phyloP scores from a whole-genome alignment of 2,888 invertebrate genomes.

The Andrena praecox region DNA sequence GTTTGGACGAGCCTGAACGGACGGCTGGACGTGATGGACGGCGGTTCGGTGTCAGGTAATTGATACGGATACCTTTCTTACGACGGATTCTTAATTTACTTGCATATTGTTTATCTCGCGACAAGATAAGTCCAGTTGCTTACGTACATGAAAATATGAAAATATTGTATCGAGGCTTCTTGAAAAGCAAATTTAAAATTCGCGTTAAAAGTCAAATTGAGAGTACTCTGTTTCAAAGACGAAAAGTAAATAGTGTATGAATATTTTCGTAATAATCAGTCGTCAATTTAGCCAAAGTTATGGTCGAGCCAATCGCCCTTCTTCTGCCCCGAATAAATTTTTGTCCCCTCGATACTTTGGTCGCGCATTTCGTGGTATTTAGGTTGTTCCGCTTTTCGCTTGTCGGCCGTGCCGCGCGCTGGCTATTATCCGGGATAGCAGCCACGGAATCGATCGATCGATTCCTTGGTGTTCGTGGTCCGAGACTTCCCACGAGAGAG shows the following conservation, averaged over 20 bases:
- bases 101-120: no score
- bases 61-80: no score
- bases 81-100: no score
- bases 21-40: background rate
- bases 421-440: constrained; percentile 64
- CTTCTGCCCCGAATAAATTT: constrained; percentile 16
- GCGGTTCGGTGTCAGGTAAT: background rate
- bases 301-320: background rate
- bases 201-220: no score
- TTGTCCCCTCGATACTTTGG: constrained; percentile 37
- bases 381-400: constrained; percentile 69
- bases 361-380: constrained; percentile 63
- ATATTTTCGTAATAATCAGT: no score
- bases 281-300: no score
- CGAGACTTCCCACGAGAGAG: constrained; percentile 58
- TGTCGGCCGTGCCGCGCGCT: constrained; percentile 56
- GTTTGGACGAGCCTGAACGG: background rate
- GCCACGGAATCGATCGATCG: constrained; percentile 65
- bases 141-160: no score
- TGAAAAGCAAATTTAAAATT: no score
- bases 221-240: no score
- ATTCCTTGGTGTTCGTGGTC: constrained; percentile 60
- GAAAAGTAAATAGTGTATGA: no score
- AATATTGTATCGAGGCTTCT: no score
- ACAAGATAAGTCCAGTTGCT: no score